Evolutionary conservation across 1,140 invertebrate genomes (phyloP).

Genomic region (Watersipora subatra): DNA sequence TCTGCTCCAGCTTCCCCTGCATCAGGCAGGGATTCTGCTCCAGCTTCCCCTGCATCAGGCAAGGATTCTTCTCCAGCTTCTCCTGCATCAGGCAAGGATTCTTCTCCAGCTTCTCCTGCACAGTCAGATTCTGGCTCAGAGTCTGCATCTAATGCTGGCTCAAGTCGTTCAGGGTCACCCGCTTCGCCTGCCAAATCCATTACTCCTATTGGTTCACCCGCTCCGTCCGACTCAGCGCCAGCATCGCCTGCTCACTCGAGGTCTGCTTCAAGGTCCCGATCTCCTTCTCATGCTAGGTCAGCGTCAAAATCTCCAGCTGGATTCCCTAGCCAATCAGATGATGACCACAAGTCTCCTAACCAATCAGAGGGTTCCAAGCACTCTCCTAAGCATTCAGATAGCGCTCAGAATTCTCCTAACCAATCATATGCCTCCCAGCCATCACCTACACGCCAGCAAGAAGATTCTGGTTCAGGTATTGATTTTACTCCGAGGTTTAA

Average conservation of each 20-base stretch:
- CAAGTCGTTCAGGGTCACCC: neutral
- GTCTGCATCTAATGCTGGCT: neutral
- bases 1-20: no score
- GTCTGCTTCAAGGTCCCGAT: neutral
- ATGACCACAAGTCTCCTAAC: neutral
- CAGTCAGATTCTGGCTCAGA: neutral
- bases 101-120: neutral
- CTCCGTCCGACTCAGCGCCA: neutral
- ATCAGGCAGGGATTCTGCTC: no score
- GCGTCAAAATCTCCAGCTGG: neutral
- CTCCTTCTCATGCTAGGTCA: slow-evolving; percentile 3
- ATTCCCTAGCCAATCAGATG: slow-evolving; percentile 10
- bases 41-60: no score
- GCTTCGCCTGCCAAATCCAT: neutral
- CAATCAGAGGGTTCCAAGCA: no score
- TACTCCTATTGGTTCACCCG: neutral
- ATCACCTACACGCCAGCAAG: no score
- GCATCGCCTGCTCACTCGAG: neutral
- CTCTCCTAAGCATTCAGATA: neutral
- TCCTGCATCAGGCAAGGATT: no score
- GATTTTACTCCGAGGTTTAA: no score
- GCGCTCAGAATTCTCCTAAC: neutral
- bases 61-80: no score
- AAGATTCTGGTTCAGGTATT: no score
- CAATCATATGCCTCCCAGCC: no score